Base-by-base conservation (phyloP, 2,888 invertebrate genomes). In the Agonopterix alstromeriana region DNA sequence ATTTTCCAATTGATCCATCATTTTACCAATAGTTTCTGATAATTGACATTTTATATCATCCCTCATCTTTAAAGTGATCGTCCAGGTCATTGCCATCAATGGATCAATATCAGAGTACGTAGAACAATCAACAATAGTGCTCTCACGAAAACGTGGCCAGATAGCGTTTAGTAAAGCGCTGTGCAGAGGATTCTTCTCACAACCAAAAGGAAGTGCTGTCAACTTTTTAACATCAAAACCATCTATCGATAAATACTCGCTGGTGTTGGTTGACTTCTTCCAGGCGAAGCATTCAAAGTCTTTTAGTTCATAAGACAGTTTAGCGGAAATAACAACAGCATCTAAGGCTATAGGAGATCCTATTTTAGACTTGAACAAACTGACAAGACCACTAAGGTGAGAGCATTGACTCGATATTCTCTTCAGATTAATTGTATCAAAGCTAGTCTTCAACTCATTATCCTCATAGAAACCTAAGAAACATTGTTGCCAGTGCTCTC, bases 41-140 rank as follows among this genome's bases (percentile, higher is more conserved):
- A 98, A 90, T 59, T 96, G 91, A 70, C 95, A 96, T 14, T 92
- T 90, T 0, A 94, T 92, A 48, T 93, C 91, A 10, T 93, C 91
- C 14, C 92, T 90, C 78, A 93, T 91, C 70, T 91, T 90, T 8
- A 93, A 86, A 55, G 92, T 91, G 10, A 93, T 84, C 1, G 92
- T 92, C 97, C 97, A 98, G 49, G 92, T 90, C 0, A 95, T 95
- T 66, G 97, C 91, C 90, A 86, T 84, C 36, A 85, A 65, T 45
- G 98, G 97, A 72, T 97, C 94, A 64, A 98, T 93, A 76, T 98
- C 97, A 12, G 95, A 94, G 77, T 95, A 96, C 55, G 92, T 92
- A 59, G 95, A 94, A 54, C 95, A 95, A 72, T 99, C 98, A 1
- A 97, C 93, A 27, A 97, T 93, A 51, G 95, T 91, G 73, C 95